Conservation (phyloP, 2,888 invertebrate species). For the Tricholauxania praeusta region DNA sequence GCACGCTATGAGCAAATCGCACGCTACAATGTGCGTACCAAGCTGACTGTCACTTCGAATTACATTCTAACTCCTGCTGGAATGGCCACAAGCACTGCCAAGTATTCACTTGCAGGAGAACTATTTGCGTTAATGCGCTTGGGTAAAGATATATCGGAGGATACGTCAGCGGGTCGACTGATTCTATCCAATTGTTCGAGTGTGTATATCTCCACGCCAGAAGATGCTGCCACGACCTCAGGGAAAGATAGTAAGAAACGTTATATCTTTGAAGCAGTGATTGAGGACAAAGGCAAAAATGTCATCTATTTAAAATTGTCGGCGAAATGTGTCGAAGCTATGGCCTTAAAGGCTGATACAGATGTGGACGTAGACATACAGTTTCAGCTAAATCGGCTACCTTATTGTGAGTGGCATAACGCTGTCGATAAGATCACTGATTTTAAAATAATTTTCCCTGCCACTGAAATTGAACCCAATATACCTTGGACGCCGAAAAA, state of each 20-base stretch:
- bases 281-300: slow-evolving; percentile 85
- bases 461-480: slow-evolving; percentile 73
- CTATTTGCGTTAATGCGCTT: slow-evolving; percentile 80
- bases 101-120: slow-evolving; percentile 82
- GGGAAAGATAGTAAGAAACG: slow-evolving; percentile 57
- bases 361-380: slow-evolving; percentile 80
- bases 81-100: slow-evolving; percentile 78
- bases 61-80: slow-evolving; percentile 79
- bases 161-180: slow-evolving; percentile 83
- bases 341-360: slow-evolving; percentile 74
- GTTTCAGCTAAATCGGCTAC: slow-evolving; percentile 83
- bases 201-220: slow-evolving; percentile 72
- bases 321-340: slow-evolving; percentile 74
- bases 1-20: slow-evolving; percentile 78
- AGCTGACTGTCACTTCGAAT: slow-evolving; percentile 74
- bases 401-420: slow-evolving; percentile 87
- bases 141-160: slow-evolving; percentile 82
- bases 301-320: slow-evolving; percentile 81
- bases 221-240: slow-evolving; percentile 49
- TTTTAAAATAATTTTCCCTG: slow-evolving; percentile 79
- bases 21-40: slow-evolving; percentile 76
- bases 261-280: slow-evolving; percentile 79
- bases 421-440: slow-evolving; percentile 82
- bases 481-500: slow-evolving; percentile 79
- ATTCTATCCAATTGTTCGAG: slow-evolving; percentile 82